Evolutionary conservation across 2,888 invertebrate genomes (phyloP).

Genomic region (Drosophila neutralis): DNA sequence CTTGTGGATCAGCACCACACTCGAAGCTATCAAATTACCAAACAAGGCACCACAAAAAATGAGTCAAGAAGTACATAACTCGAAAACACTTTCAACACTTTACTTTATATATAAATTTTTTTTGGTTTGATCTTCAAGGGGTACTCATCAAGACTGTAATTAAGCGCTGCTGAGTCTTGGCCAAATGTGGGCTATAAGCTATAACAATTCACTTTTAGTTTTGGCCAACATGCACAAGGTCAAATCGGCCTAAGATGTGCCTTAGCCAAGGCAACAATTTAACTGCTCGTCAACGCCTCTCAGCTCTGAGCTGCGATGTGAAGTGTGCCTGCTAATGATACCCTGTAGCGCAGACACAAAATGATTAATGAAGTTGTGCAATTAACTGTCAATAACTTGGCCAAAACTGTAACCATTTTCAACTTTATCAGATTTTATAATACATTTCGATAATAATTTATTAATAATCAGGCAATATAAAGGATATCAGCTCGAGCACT

Average conservation of each 20-base stretch:
- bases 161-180: constrained; percentile 43
- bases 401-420: not conserved
- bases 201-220: constrained; percentile 7
- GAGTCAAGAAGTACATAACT: not conserved
- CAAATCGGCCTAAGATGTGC: constrained; percentile 27
- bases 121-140: constrained; percentile 13
- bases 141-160: constrained; percentile 63
- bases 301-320: too few species aligned
- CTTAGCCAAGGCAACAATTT: constrained; percentile 23
- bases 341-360: not conserved
- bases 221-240: constrained; percentile 34
- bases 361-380: not conserved
- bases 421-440: not conserved
- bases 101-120: not conserved
- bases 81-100: constrained; percentile 56
- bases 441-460: not conserved
- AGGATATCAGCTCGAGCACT: not conserved
- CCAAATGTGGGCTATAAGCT: constrained; percentile 52
- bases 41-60: constrained; percentile 11
- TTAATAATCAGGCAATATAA: not conserved
- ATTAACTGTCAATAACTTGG: not conserved
- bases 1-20: constrained; percentile 40
- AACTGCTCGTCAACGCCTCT: constrained; percentile 1
- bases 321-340: not conserved
- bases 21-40: constrained; percentile 66